phyloP scores from a whole-genome alignment of 37 sponge, comb jelly and placozoan genomes.

The Haliclona indistincta region DNA sequence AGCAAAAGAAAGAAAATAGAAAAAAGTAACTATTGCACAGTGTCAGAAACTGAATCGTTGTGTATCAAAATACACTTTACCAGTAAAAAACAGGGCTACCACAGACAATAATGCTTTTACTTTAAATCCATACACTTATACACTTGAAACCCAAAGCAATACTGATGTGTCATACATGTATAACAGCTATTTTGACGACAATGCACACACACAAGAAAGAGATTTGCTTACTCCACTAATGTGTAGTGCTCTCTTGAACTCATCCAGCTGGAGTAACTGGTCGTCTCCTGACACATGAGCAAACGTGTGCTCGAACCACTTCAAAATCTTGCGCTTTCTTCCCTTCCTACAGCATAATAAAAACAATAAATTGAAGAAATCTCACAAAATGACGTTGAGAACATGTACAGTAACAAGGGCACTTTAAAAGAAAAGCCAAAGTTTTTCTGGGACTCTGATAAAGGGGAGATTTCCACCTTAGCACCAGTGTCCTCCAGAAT shows the following conservation, averaged over 20 bases:
- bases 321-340: constrained; percentile 48
- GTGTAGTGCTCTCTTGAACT: constrained; percentile 59
- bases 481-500: no score
- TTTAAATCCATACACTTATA: background rate
- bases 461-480: no score
- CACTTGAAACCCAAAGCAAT: background rate
- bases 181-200: background rate
- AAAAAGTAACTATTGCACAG: no score
- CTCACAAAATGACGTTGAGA: background rate
- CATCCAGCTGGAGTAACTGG: constrained; percentile 48
- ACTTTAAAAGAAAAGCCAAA: no score
- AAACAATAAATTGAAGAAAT: background rate
- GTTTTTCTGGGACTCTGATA: no score
- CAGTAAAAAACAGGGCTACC: no score
- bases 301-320: constrained; percentile 71
- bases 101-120: no score
- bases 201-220: background rate
- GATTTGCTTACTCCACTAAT: constrained; percentile 47
- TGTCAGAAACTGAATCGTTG: background rate
- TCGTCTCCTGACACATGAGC: constrained; percentile 59
- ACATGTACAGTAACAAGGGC: background rate
- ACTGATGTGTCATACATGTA: no score
- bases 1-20: no score
- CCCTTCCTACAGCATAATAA: constrained; percentile 23
- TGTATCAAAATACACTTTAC: background rate